phyloP scores from a whole-genome alignment of 2,888 invertebrate genomes.

The Emmelina monodactyla region DNA sequence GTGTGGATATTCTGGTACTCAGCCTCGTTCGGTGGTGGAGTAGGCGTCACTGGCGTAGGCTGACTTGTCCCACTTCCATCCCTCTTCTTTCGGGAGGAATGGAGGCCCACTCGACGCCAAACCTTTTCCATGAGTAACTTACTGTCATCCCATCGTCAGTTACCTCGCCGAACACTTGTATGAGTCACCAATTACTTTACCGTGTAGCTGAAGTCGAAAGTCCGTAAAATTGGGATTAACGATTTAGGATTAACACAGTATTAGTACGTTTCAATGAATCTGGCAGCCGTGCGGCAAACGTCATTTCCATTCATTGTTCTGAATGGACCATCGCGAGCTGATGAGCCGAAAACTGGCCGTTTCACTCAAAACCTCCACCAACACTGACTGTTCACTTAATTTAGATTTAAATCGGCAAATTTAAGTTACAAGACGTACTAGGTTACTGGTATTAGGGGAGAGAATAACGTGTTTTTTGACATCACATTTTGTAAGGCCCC shows the following conservation, averaged over 20 bases:
- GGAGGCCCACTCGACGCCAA: slow-evolving; percentile 65
- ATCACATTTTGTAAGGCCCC: slow-evolving; percentile 52
- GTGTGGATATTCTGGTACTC: slow-evolving; percentile 62
- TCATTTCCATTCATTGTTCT: too few species aligned
- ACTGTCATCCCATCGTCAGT: slow-evolving; percentile 60
- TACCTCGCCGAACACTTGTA: slow-evolving; percentile 12
- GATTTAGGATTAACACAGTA: too few species aligned
- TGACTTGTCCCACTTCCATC: slow-evolving; percentile 60
- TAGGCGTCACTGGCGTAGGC: slow-evolving; percentile 47
- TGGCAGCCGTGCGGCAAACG: too few species aligned
- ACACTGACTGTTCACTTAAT: too few species aligned
- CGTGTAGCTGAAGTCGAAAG: too few species aligned
- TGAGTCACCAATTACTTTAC: too few species aligned
- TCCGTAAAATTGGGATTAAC: too few species aligned
- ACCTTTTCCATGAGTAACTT: slow-evolving; percentile 65
- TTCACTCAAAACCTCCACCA: too few species aligned
- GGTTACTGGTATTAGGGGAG: slow-evolving; percentile 59
- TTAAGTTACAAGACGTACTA: slow-evolving; percentile 55
- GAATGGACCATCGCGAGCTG: too few species aligned
- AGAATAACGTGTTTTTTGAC: slow-evolving; percentile 65
- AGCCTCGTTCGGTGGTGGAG: slow-evolving; percentile 46
- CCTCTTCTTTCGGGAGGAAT: slow-evolving; percentile 66
- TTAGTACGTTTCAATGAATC: too few species aligned
- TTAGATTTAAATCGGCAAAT: too few species aligned
- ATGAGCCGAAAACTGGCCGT: too few species aligned